Evolutionary conservation across 2,888 invertebrate genomes (phyloP).

Genomic region (Eupithecia subfuscata): DNA sequence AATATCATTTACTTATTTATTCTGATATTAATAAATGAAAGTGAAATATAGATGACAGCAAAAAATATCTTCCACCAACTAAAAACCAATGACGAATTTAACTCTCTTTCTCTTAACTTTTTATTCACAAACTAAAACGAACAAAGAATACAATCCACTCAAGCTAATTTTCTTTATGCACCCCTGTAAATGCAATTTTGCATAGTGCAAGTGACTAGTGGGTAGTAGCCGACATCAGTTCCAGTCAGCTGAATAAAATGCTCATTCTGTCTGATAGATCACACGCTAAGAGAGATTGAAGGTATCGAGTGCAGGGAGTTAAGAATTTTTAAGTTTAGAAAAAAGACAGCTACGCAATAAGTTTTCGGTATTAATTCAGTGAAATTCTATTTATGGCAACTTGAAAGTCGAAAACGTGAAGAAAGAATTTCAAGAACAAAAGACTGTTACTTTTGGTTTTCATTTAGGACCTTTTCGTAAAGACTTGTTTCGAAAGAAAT

Average conservation of each 20-base stretch:
- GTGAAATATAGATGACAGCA: neutral
- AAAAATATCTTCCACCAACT: neutral
- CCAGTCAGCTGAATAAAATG: constrained; percentile 36
- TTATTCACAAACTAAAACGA: neutral
- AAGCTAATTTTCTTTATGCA: constrained; percentile 28
- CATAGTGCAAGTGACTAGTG: constrained; percentile 27
- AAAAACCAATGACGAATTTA: neutral
- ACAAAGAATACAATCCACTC: constrained; percentile 18
- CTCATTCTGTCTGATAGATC: constrained; percentile 41
- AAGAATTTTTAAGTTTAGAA: neutral
- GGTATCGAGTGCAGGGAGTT: neutral
- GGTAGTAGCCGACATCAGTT: constrained; percentile 26
- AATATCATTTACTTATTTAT: neutral
- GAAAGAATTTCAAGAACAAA: neutral
- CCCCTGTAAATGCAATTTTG: constrained; percentile 27
- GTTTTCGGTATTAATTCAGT: neutral
- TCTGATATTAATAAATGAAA: neutral
- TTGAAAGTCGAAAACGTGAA: neutral
- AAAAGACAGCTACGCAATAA: neutral
- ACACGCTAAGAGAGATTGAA: constrained; percentile 36
- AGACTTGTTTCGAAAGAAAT: too few relatives aligned
- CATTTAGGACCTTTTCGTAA: too few relatives aligned
- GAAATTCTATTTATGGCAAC: neutral
- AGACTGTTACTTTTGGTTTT: neutral
- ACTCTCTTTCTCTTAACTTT: neutral